Percentiles rank a stretch among this genome's conserved stretches.
phyloP scores from a whole-genome alignment of 2,797 vertebrate species.

The Brotula barbata region DNA sequence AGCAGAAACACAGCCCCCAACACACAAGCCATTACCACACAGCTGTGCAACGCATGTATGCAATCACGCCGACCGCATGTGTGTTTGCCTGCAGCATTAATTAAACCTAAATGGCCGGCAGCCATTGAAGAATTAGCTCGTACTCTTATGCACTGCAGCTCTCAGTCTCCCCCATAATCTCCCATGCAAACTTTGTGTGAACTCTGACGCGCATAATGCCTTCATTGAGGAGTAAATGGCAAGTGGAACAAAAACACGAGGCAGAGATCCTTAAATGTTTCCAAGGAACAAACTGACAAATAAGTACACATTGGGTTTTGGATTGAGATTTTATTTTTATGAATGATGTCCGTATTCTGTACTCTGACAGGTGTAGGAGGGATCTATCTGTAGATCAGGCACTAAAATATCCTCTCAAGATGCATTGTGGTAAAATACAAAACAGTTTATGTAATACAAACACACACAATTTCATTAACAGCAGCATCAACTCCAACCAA shows the following conservation, averaged over 20 bases:
- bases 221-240: slow-evolving; percentile 51
- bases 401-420: neutral
- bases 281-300: slow-evolving; percentile 8
- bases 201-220: slow-evolving; percentile 59
- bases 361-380: neutral
- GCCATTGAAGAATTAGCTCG: slow-evolving; percentile 60
- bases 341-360: neutral
- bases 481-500: neutral
- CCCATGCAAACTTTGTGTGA: slow-evolving; percentile 66
- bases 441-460: neutral
- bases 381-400: neutral
- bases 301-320: slow-evolving; percentile 20
- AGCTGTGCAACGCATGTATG: neutral
- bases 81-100: slow-evolving; percentile 9
- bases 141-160: slow-evolving; percentile 51
- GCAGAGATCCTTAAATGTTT: slow-evolving; percentile 21
- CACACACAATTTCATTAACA: neutral
- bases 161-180: slow-evolving; percentile 59
- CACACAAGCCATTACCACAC: neutral
- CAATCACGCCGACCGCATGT: slow-evolving; percentile 3
- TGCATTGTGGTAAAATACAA: neutral
- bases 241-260: slow-evolving; percentile 39
- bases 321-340: slow-evolving; percentile 11
- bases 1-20: neutral
- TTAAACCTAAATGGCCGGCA: slow-evolving; percentile 13